Evolutionary conservation across 92 coral and sea anemone genomes (phyloP), one percentile per base, ranked within the genome.

Genomic region (Paramuricea clavata): DNA sequence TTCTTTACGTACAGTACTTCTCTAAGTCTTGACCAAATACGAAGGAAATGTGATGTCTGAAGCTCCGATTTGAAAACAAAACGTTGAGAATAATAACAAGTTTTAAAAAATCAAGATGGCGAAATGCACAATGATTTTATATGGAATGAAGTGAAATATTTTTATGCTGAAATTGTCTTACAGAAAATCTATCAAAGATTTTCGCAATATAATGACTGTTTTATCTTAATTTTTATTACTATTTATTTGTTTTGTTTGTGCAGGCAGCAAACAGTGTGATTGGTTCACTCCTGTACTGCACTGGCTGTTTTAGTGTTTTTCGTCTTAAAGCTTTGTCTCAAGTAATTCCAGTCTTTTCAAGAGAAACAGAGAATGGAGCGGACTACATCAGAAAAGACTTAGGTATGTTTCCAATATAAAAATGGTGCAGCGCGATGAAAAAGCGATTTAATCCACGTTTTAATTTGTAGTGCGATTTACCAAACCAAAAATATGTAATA

Each of bases 261-360:
- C 62, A 94, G 98, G 98, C 92, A 35, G 90, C 95, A 52, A 92
- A 94, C 85, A 95, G 93, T 74, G 93, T 94, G 47, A 77, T 94
- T 41, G 98, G 98, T 9, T 94, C 98, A 5, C 94, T 94, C 36
- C 30, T 94, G 85, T 90, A 93, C 23, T 84, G 95, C 65, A 93
- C 95, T 27, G 98, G 98, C 30, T 94, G 98, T 83, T 94, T 94
- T 85, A 92, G 98, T 41, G 83, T 92, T n/a, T 94, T 90, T 85
- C 92, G 98, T 27, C 80, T 92, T 64, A 89, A 89, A 60, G 95
- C 95, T 43, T 87, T 94, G 26, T 79, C 94, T 13, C 93, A 92
- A 15, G 91, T 90, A 0, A 62, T 92, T 16, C 95, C 93, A 41
- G 91, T 68, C 25, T 94, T 92, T 81, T 90, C 98, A 35, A 86